Base-by-base conservation (phyloP, 2,888 invertebrate genomes). In the Hydropsyche betteni region DNA sequence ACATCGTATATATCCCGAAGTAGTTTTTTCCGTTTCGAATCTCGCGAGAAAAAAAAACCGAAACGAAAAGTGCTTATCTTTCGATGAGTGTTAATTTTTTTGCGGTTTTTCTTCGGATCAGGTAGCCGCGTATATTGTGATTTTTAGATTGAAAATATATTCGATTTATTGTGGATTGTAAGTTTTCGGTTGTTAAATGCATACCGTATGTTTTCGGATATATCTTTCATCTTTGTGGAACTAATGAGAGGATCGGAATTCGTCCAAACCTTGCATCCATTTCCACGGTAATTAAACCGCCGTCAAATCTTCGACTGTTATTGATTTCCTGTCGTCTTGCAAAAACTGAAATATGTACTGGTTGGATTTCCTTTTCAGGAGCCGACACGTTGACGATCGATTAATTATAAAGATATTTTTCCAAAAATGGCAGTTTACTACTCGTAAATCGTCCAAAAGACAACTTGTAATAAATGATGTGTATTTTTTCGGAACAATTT, bases 211-310 rank as follows among this genome's bases (percentile, higher is more conserved):
- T 72, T 38, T 72, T 58, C 58, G 58, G 58, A 72, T 38, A 36
- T 72, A 14, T 72, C 58, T 58, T 58, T 58, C 58, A 55, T 72
- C 58, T 72, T 38, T 34, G 33, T 5, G 14, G 38, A 44, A 50
- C 70, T 70, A 70, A 70, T 70, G 70, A 70, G 24, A 24, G 70
- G 70, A 38, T 36, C 16, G 53, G 70, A 70, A 64, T 64, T 64
- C 64, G 10, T 34, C 33, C 6, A 12, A 36, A 61, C 16, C 24
- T 33, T 61, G 16, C 33, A 24, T 33, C 58, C 16, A 64, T 64
- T 36, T 64, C 64, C 64, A 64, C 64, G 34, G 36, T 64, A 64
- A 64, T 64, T 69, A 50, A 69, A 69, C n/a, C 44, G 69, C 68
- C 14, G 68, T 68, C 68, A 68, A 69, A 69, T 51, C 51, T 51